Conservation (phyloP, 2,113 vertebrate species). For the Nannospalax galili region DNA sequence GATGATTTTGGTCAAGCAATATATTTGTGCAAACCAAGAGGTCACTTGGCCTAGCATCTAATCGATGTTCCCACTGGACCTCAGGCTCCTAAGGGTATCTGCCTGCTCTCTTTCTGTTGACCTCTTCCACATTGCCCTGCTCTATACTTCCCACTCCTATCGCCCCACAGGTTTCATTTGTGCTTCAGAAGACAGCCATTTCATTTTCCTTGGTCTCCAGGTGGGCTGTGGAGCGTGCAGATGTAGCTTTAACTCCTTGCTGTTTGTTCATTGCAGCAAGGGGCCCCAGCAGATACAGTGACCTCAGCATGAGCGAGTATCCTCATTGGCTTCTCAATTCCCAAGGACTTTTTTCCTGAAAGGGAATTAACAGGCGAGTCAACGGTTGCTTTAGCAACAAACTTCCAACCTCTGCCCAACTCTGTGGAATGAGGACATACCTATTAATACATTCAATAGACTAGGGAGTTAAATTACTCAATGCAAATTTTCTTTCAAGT, state of each 20-base stretch:
- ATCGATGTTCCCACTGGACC: background rate
- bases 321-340: constrained; percentile 65
- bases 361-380: constrained; percentile 52
- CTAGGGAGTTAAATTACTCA: constrained; percentile 66
- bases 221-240: background rate
- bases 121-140: background rate
- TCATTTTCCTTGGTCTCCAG: background rate
- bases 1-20: background rate
- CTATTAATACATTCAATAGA: constrained; percentile 75
- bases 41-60: background rate
- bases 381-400: constrained; percentile 71
- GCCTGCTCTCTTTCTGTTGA: background rate
- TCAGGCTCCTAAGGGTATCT: background rate
- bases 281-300: background rate
- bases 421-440: constrained; percentile 70
- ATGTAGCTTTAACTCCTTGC: background rate
- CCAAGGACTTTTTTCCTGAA: constrained; percentile 64
- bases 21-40: constrained; percentile 4
- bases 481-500: constrained; percentile 60
- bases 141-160: background rate
- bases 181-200: background rate
- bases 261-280: background rate
- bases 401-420: constrained; percentile 57
- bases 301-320: constrained; percentile 50
- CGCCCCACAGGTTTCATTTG: background rate